Percentiles rank a stretch among this genome's conserved stretches.
These are phyloP conservation scores for Embidobia sp. DNA, from an alignment of 2,888 invertebrate genomes.

Conservation along the genomic window DNA sequence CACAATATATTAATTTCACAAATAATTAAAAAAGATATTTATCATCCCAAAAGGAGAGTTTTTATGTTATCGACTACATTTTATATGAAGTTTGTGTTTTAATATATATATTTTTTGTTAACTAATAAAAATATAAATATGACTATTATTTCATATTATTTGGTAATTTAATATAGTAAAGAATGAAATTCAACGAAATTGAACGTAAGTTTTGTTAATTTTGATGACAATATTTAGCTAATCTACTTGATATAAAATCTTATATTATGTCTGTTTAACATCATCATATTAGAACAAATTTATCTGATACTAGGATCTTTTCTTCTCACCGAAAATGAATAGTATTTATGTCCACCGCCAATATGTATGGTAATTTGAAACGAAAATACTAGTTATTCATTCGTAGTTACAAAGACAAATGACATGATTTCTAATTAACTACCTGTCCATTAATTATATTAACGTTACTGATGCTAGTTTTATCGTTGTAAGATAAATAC, in stretches of 20 bases:
- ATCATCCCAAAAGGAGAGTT: too few species aligned
- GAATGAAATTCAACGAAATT: conserved; percentile 9
- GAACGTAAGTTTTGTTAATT: conserved; percentile 24
- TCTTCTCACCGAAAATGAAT: conserved; percentile 47
- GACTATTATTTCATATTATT: too few species aligned
- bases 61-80: too few species aligned
- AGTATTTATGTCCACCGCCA: conserved; percentile 39
- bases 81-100: too few species aligned
- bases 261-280: conserved; percentile 45
- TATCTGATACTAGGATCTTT: conserved; percentile 41
- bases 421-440: conserved; percentile 49
- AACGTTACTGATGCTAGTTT: conserved; percentile 9
- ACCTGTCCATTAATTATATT: conserved; percentile 46
- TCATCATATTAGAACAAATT: conserved; percentile 37
- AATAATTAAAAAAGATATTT: too few species aligned
- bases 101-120: too few species aligned
- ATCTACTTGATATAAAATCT: conserved; percentile 42
- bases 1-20: too few species aligned
- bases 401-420: conserved; percentile 42
- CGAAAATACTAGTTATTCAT: conserved; percentile 44
- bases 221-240: conserved; percentile 46
- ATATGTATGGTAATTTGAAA: conserved; percentile 36
- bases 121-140: too few species aligned
- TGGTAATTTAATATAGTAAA: too few species aligned
- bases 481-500: conserved; percentile 19